These are phyloP conservation scores for Frankliniella fusca DNA, from an alignment of 2,888 invertebrate genomes.

Conservation along the genomic window DNA sequence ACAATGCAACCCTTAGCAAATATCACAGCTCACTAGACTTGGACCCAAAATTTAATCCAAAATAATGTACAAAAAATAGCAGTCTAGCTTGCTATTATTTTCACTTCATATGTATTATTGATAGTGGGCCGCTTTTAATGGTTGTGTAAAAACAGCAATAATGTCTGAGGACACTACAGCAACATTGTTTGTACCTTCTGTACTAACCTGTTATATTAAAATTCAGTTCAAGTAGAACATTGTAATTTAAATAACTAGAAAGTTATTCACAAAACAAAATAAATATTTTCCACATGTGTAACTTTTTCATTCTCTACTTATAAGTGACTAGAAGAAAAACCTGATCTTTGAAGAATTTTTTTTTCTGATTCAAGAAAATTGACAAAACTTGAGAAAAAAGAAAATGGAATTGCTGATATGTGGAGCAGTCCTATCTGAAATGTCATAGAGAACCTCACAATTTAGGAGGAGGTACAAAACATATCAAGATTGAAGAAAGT, in stretches of 20 bases:
- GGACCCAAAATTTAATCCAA: neutral
- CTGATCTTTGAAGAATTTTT: neutral
- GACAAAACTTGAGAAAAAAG: neutral
- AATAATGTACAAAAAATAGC: too few species aligned
- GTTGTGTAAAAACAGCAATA: neutral
- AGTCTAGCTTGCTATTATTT: neutral
- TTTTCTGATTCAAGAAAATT: neutral
- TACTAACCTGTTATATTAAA: neutral
- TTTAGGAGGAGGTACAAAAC: too few species aligned
- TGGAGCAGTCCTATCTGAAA: too few species aligned
- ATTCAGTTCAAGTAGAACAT: neutral
- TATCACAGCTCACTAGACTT: neutral
- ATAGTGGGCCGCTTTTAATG: neutral
- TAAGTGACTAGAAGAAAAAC: neutral
- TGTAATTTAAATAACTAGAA: neutral
- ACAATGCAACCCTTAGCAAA: neutral
- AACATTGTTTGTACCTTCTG: neutral
- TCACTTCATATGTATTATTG: neutral
- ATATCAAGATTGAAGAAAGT: too few species aligned
- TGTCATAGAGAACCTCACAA: too few species aligned
- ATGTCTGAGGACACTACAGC: neutral
- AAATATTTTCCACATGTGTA: neutral
- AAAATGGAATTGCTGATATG: too few species aligned
- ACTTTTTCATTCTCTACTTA: neutral
- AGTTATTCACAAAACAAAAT: neutral